These are phyloP conservation scores for Pelecanoides urinatrix DNA, from an alignment of 2,113 vertebrate genomes.

Conservation along the genomic window DNA sequence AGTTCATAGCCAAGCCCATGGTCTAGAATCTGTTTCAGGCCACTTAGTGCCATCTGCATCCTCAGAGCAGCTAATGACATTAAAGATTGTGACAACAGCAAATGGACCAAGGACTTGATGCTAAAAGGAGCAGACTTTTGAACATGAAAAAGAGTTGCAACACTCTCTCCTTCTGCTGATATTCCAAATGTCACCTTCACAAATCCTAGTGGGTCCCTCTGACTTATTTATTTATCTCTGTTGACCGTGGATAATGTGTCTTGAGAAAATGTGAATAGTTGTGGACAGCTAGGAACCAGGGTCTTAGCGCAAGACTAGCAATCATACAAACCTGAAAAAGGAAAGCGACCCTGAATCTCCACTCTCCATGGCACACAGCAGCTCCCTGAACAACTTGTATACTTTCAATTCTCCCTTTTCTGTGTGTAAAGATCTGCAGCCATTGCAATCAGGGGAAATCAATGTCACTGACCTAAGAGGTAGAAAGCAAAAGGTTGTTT, in stretches of 20 bases:
- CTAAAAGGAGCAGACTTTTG: conserved; percentile 21
- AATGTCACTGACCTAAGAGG: conserved; percentile 51
- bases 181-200: conserved; percentile 11
- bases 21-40: not conserved
- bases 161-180: not conserved
- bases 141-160: not conserved
- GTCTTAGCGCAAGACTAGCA: not conserved
- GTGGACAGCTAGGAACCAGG: not conserved
- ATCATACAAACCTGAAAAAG: not conserved
- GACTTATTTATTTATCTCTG: conserved; percentile 33
- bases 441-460: conserved; percentile 38
- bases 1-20: not conserved
- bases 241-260: not conserved
- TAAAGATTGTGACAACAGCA: conserved; percentile 15
- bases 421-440: not conserved
- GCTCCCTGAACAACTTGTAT: not conserved
- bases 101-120: not conserved
- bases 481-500: conserved; percentile 56
- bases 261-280: conserved; percentile 17
- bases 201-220: not conserved
- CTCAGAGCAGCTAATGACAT: not conserved
- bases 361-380: not conserved
- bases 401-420: not conserved
- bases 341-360: not conserved
- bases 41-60: not conserved